Base-by-base conservation (phyloP, 2,113 vertebrate species). In the Sturnira hondurensis region DNA sequence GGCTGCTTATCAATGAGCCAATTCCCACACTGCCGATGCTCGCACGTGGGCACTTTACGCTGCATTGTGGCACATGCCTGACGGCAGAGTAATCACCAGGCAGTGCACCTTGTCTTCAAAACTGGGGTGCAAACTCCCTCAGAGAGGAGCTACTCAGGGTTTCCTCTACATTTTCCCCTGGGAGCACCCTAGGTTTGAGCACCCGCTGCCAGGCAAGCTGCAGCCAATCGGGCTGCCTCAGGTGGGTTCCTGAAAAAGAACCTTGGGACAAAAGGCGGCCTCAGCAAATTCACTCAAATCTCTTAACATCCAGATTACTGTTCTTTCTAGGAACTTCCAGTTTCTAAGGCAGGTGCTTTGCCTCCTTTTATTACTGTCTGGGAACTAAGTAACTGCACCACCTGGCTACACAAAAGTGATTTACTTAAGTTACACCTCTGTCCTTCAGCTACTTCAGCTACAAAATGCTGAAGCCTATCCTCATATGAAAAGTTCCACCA, bases 1-100 rank as follows among this genome's bases (percentile, higher is more conserved):
- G 86, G 33, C 80, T 88, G 36, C 63, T 88, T 86, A 74, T 82
- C 92, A 94, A 86, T 65, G 52, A 92, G 92, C 45, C 61, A 36
- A 24, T 88, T 74, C 68, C 36, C 95, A 81, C 76, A 26, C 8
- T 3, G 31, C 41, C 13, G 88, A 67, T 33, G 67, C 58, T 86
- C 77, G 83, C 73, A 84, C 70, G 78, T 68, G 82, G 16, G 65
- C 71, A 67, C 67, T 65, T 94, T 36, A 67, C 52, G n/a, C 76
- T 65, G 16, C 28, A 54, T 82, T 31, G 63, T 7, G 38, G 92
- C 50, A 54, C 43, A 36, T 16, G 90, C 92, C 14, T 52, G 70
- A 84, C 47, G 31, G 15, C 11, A 54, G 58, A 76, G 80, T 86
- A 85, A 87, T 91, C 70, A 52, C 24, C 14, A 77, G 92, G 89